Evolutionary conservation across 2,797 vertebrate genomes (phyloP), one percentile per base, ranked within the genome.

Genomic region (Acropternis orthonyx): DNA sequence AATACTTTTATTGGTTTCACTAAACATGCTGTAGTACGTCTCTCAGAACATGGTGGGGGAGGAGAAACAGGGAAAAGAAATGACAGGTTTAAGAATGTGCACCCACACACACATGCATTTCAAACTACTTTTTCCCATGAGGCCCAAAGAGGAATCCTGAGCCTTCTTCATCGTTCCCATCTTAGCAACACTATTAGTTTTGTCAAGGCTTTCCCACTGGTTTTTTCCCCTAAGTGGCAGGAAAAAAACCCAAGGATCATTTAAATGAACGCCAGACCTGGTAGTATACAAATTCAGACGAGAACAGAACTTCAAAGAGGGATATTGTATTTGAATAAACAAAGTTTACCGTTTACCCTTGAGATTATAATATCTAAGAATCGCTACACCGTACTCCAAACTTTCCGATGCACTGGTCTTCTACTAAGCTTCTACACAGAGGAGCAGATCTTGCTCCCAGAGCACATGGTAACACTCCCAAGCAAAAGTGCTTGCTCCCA

Each of bases 181-280:
- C 74, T 81, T 28, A 73, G 56, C 39, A 74, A 93, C 6, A 2
- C 55, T 67, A 80, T 54, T 63, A 85, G 48, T 52, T 93, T 85
- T 93, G 56, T 83, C 88, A 91, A 92, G 84, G 81, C 58, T 94
- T 95, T 94, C 92, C 84, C 92, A 93, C 80, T 46, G 74, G 0
- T 54, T 86, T 76, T 88, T 83, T 4, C 62, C 56, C 6, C n/a
- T 26, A 62, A 68, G 41, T 62, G 39, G 76, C 62, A 88, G 3
- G 5, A 92, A 95, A 83, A 94, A 85, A 43, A 0, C 1, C 32
- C 79, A 95, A 95, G 85, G 83, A 95, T 95, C 48, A 90, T 94
- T 94, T 90, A 96, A 96, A 96, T 92, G 89, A 90, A 97, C 90
- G 93, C 93, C 94, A 96, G 88, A 84, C 59, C 80, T 93, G 88